Evolutionary conservation across 2,113 vertebrate genomes (phyloP).

Genomic region (Pimephales promelas): DNA sequence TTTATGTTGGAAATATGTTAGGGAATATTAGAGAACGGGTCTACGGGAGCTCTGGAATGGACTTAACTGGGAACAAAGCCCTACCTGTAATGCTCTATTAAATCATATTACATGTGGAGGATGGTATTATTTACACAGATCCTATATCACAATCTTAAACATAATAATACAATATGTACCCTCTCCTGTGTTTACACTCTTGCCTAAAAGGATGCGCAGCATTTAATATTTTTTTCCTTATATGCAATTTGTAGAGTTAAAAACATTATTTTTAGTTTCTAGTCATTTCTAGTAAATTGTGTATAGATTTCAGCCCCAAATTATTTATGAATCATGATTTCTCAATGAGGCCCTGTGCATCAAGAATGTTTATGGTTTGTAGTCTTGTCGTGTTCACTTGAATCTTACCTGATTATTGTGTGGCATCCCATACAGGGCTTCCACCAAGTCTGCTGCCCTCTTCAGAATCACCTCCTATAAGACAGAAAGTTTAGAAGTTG

Average conservation of each 20-base stretch:
- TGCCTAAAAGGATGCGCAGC: neutral
- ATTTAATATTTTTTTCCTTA: neutral
- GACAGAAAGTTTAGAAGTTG: conserved; percentile 5
- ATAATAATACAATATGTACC: neutral
- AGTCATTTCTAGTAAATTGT: neutral
- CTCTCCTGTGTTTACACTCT: neutral
- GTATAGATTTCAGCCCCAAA: neutral
- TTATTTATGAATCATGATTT: neutral
- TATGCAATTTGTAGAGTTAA: neutral
- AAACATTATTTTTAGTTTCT: neutral
- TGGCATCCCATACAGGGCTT: conserved; percentile 89
- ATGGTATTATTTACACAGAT: neutral
- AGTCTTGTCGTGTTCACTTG: neutral
- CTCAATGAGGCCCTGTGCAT: neutral
- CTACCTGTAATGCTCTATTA: neutral
- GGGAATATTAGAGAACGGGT: conserved; percentile 4
- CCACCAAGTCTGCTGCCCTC: conserved; percentile 88
- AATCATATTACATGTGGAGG: neutral
- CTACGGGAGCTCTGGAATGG: neutral
- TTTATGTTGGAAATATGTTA: neutral
- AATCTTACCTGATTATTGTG: conserved; percentile 88
- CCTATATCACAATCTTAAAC: neutral
- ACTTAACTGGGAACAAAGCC: conserved; percentile 1
- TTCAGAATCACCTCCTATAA: conserved; percentile 89
- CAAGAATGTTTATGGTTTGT: neutral